These are phyloP conservation scores for Boloria euphrosyne DNA, from an alignment of 2,888 invertebrate genomes.

Conservation along the genomic window DNA sequence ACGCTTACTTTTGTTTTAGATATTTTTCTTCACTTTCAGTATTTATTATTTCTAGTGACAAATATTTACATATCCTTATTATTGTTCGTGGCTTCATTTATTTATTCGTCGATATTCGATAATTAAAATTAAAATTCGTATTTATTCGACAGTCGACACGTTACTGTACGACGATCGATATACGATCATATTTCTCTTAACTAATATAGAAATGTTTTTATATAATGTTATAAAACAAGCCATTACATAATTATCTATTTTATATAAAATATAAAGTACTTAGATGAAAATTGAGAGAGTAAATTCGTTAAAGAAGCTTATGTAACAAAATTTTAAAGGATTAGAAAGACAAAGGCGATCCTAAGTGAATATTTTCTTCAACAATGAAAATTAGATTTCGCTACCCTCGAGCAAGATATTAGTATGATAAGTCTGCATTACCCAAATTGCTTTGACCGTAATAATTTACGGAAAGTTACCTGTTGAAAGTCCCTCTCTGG, in stretches of 20 bases:
- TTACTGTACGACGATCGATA: too few relatives aligned
- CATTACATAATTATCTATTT: too few relatives aligned
- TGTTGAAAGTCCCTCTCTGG: slow-evolving; percentile 59
- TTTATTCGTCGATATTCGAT: too few relatives aligned
- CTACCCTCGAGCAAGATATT: slow-evolving; percentile 56
- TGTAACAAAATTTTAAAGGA: slow-evolving; percentile 8
- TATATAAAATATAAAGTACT: too few relatives aligned
- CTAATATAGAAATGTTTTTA: too few relatives aligned
- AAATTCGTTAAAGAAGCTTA: background rate
- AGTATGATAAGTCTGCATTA: slow-evolving; percentile 52
- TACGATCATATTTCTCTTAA: too few relatives aligned
- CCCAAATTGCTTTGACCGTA: slow-evolving; percentile 68
- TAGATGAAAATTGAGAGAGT: background rate
- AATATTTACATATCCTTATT: too few relatives aligned
- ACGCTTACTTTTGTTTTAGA: slow-evolving; percentile 33
- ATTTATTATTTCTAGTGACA: slow-evolving; percentile 4
- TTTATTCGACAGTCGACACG: too few relatives aligned
- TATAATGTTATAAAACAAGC: too few relatives aligned
- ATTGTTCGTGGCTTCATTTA: too few relatives aligned
- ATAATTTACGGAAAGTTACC: slow-evolving; percentile 72
- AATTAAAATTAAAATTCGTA: too few relatives aligned
- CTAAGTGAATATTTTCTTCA: slow-evolving; percentile 28
- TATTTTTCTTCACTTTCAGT: slow-evolving; percentile 6
- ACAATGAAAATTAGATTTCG: slow-evolving; percentile 52
- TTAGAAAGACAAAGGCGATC: slow-evolving; percentile 19